Percentiles rank a stretch among this genome's conserved stretches.
phyloP scores from a whole-genome alignment of 2,888 invertebrate species.

The Mystacides longicornis region DNA sequence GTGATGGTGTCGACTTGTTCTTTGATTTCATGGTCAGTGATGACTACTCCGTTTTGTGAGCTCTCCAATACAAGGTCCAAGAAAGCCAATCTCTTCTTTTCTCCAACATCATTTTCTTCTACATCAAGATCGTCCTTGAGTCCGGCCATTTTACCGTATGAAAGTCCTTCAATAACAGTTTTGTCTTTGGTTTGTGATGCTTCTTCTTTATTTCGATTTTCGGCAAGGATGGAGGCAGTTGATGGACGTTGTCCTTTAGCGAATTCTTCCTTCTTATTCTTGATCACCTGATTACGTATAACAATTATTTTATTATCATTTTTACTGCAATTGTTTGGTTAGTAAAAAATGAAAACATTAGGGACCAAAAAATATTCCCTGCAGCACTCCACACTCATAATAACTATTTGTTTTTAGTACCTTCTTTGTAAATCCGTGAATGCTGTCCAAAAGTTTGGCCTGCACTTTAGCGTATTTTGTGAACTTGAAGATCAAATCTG shows the following conservation, averaged over 20 bases:
- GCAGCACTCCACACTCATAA: too few relatives aligned
- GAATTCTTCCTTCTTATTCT: constrained; percentile 69
- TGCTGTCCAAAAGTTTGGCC: constrained; percentile 63
- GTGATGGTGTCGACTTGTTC: constrained; percentile 82
- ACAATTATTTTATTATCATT: neutral
- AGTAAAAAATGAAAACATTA: too few relatives aligned
- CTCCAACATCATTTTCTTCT: constrained; percentile 70
- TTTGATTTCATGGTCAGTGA: constrained; percentile 71
- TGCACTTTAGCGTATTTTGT: constrained; percentile 69
- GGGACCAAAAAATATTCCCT: too few relatives aligned
- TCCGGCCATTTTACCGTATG: constrained; percentile 64
- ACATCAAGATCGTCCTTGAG: constrained; percentile 76
- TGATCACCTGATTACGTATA: constrained; percentile 46
- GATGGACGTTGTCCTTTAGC: constrained; percentile 53
- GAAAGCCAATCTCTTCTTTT: constrained; percentile 79
- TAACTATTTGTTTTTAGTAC: constrained; percentile 35
- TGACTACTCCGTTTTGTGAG: constrained; percentile 61
- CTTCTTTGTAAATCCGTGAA: constrained; percentile 74
- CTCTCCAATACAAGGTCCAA: constrained; percentile 78
- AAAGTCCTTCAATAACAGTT: constrained; percentile 51
- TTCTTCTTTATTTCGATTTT: constrained; percentile 30
- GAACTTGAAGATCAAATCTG: constrained; percentile 69
- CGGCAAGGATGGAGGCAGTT: constrained; percentile 33
- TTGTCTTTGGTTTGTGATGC: constrained; percentile 28
- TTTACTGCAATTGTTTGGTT: too few relatives aligned